phyloP scores from a whole-genome alignment of 2,797 vertebrate species.

The Diceros bicornis region DNA sequence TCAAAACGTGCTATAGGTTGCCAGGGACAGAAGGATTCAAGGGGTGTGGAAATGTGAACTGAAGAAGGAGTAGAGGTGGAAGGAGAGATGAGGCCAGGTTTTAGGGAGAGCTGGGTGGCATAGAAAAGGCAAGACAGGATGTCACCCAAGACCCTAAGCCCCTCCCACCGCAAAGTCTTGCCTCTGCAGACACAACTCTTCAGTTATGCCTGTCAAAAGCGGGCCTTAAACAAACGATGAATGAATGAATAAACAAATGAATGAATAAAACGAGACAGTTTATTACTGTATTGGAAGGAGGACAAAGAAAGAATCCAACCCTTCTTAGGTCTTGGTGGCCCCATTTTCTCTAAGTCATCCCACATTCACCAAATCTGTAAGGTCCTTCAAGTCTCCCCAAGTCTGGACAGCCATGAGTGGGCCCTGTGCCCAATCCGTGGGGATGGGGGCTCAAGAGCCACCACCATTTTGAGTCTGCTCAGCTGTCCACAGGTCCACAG shows the following conservation, averaged over 20 bases:
- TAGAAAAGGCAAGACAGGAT: background rate
- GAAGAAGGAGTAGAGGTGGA: background rate
- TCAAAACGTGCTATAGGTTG: background rate
- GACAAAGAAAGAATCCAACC: background rate
- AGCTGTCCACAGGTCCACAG: background rate
- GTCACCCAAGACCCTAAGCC: background rate
- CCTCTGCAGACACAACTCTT: background rate
- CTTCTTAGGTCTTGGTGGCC: background rate
- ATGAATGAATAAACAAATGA: background rate
- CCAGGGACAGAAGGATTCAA: background rate
- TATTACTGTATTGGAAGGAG: conserved; percentile 55
- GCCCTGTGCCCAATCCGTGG: background rate
- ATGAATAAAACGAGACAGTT: conserved; percentile 67
- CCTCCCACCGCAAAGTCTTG: background rate
- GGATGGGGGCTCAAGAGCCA: background rate
- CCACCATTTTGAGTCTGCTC: background rate
- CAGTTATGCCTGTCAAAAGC: background rate
- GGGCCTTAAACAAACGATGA: background rate
- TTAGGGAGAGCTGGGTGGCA: background rate
- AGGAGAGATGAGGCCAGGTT: background rate
- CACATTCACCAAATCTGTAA: background rate
- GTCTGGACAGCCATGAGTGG: background rate
- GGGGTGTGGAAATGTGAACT: background rate
- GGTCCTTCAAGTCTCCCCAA: background rate
- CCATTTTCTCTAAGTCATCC: background rate